Evolutionary conservation across 2,113 vertebrate species (phyloP).

Genomic region (Crypturellus undulatus): DNA sequence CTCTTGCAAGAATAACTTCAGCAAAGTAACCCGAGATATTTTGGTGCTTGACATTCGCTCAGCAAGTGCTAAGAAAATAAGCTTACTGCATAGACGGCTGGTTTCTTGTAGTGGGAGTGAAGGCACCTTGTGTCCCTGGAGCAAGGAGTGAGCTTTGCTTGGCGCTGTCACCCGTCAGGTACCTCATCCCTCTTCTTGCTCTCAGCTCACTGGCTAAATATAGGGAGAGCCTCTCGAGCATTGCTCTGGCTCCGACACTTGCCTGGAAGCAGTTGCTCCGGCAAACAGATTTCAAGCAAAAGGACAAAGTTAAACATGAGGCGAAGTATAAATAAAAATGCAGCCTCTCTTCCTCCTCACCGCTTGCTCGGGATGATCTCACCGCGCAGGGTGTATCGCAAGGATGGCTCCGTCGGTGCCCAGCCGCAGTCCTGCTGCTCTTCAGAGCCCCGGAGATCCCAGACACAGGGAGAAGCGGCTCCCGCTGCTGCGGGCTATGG

Average conservation of each 20-base stretch:
- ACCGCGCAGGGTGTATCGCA: constrained; percentile 53
- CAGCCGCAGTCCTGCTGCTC: constrained; percentile 67
- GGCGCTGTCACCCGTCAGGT: not conserved
- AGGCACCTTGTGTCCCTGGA: not conserved
- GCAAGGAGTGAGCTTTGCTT: not conserved
- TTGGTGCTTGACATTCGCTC: constrained; percentile 51
- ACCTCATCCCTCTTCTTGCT: not conserved
- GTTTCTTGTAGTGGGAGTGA: constrained; percentile 35
- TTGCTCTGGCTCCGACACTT: not conserved
- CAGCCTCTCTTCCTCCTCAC: constrained; percentile 62
- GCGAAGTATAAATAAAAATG: constrained; percentile 71
- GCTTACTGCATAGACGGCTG: constrained; percentile 38
- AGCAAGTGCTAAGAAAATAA: constrained; percentile 59
- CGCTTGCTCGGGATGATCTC: constrained; percentile 64
- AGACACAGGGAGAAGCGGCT: constrained; percentile 31
- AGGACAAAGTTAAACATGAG: constrained; percentile 68
- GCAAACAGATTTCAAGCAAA: constrained; percentile 59
- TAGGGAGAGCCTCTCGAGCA: not conserved
- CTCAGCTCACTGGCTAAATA: not conserved
- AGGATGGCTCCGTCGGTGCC: constrained; percentile 66
- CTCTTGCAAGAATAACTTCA: constrained; percentile 52
- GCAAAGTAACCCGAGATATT: constrained; percentile 67
- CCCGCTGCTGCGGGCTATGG: not conserved
- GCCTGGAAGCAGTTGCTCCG: not conserved
- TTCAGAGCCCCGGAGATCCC: constrained; percentile 45